phyloP scores from a whole-genome alignment of 2,113 vertebrate species.

The Engystomops pustulosus region DNA sequence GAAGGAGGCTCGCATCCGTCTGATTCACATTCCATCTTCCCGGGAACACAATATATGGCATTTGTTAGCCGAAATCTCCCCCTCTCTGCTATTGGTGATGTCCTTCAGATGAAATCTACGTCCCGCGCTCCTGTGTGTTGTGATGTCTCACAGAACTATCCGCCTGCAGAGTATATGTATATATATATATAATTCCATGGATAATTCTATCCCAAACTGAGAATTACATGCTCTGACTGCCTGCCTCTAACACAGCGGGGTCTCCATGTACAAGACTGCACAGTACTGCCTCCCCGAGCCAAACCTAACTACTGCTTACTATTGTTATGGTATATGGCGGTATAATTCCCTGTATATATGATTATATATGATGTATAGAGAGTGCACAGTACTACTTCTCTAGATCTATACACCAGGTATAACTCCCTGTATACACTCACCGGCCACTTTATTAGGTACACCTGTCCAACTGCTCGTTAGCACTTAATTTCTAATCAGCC shows the following conservation, averaged over 20 bases:
- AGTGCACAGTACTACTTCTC: neutral
- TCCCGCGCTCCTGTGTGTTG: neutral
- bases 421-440: too few species aligned
- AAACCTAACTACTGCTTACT: neutral
- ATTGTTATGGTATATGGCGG: neutral
- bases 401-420: neutral
- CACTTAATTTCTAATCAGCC: too few species aligned
- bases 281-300: too few species aligned
- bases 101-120: conserved; percentile 48
- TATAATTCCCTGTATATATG: neutral
- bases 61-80: conserved; percentile 33
- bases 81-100: neutral
- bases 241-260: neutral
- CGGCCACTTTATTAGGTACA: too few species aligned
- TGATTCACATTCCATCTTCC: conserved; percentile 56
- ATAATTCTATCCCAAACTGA: conserved; percentile 1
- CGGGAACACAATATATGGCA: conserved; percentile 54
- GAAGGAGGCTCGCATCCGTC: conserved; percentile 55
- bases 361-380: neutral
- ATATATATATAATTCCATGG: neutral
- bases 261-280: neutral
- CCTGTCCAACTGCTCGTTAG: too few species aligned
- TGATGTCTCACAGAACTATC: conserved; percentile 12
- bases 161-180: neutral
- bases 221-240: neutral